phyloP scores from a whole-genome alignment of 2,888 invertebrate genomes.

The Argynnis bischoffii region DNA sequence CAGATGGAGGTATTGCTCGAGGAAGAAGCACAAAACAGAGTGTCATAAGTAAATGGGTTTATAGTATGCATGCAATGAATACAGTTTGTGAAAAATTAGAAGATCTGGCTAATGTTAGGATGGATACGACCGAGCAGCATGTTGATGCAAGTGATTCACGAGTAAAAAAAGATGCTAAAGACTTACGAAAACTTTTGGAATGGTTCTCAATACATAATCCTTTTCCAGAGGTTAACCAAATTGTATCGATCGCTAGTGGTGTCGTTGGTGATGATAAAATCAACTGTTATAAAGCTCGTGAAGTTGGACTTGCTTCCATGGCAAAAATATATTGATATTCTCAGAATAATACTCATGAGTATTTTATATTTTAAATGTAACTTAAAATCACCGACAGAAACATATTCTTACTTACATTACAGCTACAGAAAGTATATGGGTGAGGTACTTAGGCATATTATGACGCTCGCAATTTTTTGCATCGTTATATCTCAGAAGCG shows the following conservation, averaged over 20 bases:
- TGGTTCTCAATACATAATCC: conserved; percentile 53
- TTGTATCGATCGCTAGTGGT: conserved; percentile 42
- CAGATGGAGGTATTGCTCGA: conserved; percentile 58
- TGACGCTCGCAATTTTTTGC: too few species aligned
- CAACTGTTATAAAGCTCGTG: conserved; percentile 45
- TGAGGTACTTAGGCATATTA: too few species aligned
- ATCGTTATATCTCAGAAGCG: too few species aligned
- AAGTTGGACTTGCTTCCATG: conserved; percentile 48
- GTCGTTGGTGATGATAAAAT: conserved; percentile 44
- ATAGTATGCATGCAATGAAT: conserved; percentile 47
- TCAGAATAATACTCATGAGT: too few species aligned
- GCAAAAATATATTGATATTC: too few species aligned
- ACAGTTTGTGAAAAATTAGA: conserved; percentile 43
- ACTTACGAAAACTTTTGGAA: conserved; percentile 47
- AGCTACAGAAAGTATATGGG: too few species aligned
- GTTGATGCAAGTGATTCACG: conserved; percentile 56
- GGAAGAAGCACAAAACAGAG: conserved; percentile 57
- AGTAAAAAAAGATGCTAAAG: conserved; percentile 41
- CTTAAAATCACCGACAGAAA: too few species aligned
- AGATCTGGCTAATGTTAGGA: conserved; percentile 48
- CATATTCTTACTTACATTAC: too few species aligned
- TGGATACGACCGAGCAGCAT: conserved; percentile 55
- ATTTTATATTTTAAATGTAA: too few species aligned
- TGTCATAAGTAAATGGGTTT: conserved; percentile 57
- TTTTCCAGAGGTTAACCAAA: conserved; percentile 42